Base-by-base conservation (phyloP, 2,113 vertebrate species). In the Odontophorus gujanensis region DNA sequence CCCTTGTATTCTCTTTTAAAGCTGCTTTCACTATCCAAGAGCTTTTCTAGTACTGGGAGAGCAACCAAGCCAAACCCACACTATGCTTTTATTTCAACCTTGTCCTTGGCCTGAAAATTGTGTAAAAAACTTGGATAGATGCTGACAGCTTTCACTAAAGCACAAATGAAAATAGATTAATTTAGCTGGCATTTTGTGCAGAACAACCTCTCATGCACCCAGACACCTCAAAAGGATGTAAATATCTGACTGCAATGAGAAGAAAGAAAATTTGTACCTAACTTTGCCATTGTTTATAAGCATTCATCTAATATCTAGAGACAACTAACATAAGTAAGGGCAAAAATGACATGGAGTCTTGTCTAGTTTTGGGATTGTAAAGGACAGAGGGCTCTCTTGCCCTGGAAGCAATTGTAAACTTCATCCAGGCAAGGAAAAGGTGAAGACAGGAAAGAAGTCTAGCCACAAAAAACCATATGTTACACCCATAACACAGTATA, bases 191-290 rank as follows among this genome's bases (percentile, higher is more conserved):
- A 36, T 67, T 36, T 26, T 2, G 2, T 21, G 10, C 13, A 59
- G 50, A 92, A 57, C 0, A 0, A 72, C 7, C 15, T 75, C 3
- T 3, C 0, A 0, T 20, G 25, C 6, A 83, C 7, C 4, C 36
- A 20, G 12, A 66, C 4, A 12, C 1, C 18, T 76, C 66, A 76
- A 62, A 73, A 79, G 9, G 16, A 28, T 45, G 4, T 5, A 25
- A 58, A 14, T 25, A 40, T 75, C 51, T 89, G 43, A 48, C 13
- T 79, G 50, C 16, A 58, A 38, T 0, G 14, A 74, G 53, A 45
- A 84, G n/a, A 63, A 40, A 40, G 40, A 40, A 40, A 71, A 57
- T 51, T 57, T 81, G 4, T 36, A 25, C 3, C 13, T 4, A 5
- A 5, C 73, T 91, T 69, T 72, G 22, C 8, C 4, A 6, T 1